Percentiles rank a stretch among this genome's conserved stretches.
Conservation (phyloP, 2,113 vertebrate species). For the Dunckerocampus dactyliophorus region DNA sequence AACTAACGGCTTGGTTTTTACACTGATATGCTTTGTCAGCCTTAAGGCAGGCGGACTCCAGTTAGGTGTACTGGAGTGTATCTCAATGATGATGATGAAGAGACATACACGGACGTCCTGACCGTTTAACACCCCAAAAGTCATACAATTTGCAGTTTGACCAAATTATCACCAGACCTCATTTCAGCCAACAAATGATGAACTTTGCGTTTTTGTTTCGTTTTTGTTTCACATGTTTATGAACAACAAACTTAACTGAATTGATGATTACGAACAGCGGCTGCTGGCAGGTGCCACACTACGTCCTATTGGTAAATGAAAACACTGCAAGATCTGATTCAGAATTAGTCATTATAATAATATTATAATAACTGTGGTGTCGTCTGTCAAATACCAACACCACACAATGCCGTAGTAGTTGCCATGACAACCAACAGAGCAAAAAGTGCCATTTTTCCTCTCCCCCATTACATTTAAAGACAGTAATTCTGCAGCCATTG, state of each 20-base stretch:
- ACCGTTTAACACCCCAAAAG: too few species aligned
- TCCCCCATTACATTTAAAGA: constrained; percentile 36
- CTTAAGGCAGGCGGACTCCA: too few species aligned
- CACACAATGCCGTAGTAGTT: constrained; percentile 25
- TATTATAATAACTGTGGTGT: neutral
- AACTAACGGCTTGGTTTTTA: too few species aligned
- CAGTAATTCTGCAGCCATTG: constrained; percentile 48
- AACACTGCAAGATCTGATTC: too few species aligned
- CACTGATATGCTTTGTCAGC: too few species aligned
- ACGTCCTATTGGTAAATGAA: too few species aligned
- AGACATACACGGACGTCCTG: neutral
- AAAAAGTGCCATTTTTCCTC: constrained; percentile 31
- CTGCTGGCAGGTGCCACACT: too few species aligned
- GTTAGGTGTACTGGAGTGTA: neutral
- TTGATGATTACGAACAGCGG: too few species aligned
- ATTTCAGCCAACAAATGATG: neutral
- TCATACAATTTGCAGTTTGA: neutral
- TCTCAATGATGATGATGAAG: neutral
- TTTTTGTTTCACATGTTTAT: too few species aligned
- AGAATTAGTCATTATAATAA: too few species aligned
- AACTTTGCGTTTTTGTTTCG: too few species aligned
- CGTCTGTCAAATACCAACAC: constrained; percentile 8
- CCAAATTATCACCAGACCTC: neutral
- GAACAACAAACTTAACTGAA: too few species aligned
- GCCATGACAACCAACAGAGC: constrained; percentile 18